Evolutionary conservation across 2,797 vertebrate species (phyloP).

Genomic region (Discoglossus pictus): DNA sequence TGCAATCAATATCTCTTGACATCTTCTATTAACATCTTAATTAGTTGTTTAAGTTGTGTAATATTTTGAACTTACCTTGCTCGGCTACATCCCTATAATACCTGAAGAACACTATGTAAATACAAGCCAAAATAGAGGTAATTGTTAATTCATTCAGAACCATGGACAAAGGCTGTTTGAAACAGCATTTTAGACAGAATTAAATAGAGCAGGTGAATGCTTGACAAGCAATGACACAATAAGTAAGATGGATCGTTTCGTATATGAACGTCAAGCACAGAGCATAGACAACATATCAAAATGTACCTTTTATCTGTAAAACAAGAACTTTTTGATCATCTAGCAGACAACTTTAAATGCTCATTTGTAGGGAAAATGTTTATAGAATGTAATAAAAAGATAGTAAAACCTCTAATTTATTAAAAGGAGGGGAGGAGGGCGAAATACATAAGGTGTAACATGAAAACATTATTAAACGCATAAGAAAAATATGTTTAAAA

Average conservation of each 20-base stretch:
- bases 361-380: no score
- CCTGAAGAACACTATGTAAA: constrained; percentile 62
- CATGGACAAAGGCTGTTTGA: constrained; percentile 59
- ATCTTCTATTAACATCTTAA: constrained; percentile 76
- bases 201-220: neutral
- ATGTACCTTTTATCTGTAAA: no score
- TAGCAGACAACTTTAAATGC: no score
- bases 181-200: constrained; percentile 56
- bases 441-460: no score
- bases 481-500: no score
- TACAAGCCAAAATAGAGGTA: constrained; percentile 57
- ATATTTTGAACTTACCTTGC: constrained; percentile 64
- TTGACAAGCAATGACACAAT: neutral
- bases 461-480: no score
- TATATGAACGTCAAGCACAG: neutral
- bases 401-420: no score
- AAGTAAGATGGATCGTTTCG: neutral
- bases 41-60: constrained; percentile 67
- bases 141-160: constrained; percentile 59
- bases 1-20: constrained; percentile 72
- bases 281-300: neutral
- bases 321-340: no score
- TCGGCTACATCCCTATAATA: constrained; percentile 62
- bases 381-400: no score
- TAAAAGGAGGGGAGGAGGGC: no score